A percentile compares a stretch with the other conserved stretches of the same genome.
Conservation (phyloP, 2,888 invertebrate species). For the Gymnoscelis rufifasciata region DNA sequence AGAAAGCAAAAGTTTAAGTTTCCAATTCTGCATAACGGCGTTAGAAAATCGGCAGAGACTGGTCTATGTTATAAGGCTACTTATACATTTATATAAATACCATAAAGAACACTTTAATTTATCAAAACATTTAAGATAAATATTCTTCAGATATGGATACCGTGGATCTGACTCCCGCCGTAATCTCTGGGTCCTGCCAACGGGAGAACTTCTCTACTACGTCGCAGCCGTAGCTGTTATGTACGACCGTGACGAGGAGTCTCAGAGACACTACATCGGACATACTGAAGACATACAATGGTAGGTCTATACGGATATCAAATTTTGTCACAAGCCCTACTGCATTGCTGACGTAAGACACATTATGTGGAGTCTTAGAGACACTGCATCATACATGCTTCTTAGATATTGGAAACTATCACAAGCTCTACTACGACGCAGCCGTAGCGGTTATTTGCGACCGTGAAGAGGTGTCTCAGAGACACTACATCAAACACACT, state of each 20-base stretch:
- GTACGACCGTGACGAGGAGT: slow-evolving; percentile 90
- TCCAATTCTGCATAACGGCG: too few species aligned
- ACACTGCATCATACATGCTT: too few species aligned
- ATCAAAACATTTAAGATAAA: too few species aligned
- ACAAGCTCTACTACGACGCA: slow-evolving; percentile 95
- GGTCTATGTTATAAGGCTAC: too few species aligned
- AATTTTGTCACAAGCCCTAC: too few species aligned
- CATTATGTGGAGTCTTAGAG: too few species aligned
- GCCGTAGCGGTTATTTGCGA: slow-evolving; percentile 94
- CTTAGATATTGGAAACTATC: too few species aligned
- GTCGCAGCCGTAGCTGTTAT: slow-evolving; percentile 95
- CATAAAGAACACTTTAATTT: too few species aligned
- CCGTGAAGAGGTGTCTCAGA: slow-evolving; percentile 90
- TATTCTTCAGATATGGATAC: slow-evolving; percentile 88
- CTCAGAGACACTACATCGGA: slow-evolving; percentile 93
- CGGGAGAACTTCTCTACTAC: slow-evolving; percentile 94
- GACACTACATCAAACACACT: slow-evolving; percentile 94
- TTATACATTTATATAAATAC: too few species aligned
- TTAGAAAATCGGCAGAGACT: too few species aligned
- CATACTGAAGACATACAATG: slow-evolving; percentile 97
- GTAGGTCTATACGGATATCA: slow-evolving; percentile 64
- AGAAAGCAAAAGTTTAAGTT: too few species aligned
- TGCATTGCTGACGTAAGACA: too few species aligned
- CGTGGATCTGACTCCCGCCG: slow-evolving; percentile 92
- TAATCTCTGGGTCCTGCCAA: slow-evolving; percentile 95